Evolutionary conservation across 1,140 invertebrate species (phyloP), one percentile per base, ranked within the genome.

Genomic region (Musca vetustissima): DNA sequence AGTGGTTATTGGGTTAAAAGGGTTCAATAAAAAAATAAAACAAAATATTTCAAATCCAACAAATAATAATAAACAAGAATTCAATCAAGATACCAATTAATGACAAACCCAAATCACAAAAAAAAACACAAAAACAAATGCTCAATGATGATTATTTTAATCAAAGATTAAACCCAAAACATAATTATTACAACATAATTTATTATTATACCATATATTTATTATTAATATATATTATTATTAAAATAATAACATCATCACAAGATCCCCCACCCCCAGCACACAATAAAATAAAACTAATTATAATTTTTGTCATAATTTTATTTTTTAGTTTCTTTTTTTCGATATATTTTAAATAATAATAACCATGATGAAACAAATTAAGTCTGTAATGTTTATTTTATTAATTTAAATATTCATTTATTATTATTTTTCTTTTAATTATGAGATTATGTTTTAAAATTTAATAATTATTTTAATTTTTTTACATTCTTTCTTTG

Each of bases 101-200:
- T 13, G 36, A 15, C 8, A 55, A 24, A 6, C 22, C 17, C 11
- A 59, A 59, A 28, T 4, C 2, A 43, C 36, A 9, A 43, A 8
- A 43, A 8, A 3, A 28, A 28, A 28, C 36, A 43, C 36, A 43
- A 11, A 43, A 43, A 43, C 14, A 61, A 59, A 61, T 61, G 57
- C 57, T 61, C 57, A 61, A 59, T 55, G 24, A 24, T 32, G 6
- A 61, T 61, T 36, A 28, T 59, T 61, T 36, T 61, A 61, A 36
- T 28, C 57, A 61, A 61, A 61, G 57, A 61, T 61, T 61, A 61
- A n/a, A 19, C 57, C 57, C 57, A 61, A 61, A 61, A 43, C n/a
- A 36, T 28, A 28, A 28, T 8, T n/a, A 21, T 59, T 32, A 32
- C 28, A 32, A 43, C 28, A 61, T 43, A 36, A 19, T 57, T 43